These are phyloP conservation scores for Mythimna impura DNA, from an alignment of 2,888 invertebrate genomes.

Conservation along the genomic window DNA sequence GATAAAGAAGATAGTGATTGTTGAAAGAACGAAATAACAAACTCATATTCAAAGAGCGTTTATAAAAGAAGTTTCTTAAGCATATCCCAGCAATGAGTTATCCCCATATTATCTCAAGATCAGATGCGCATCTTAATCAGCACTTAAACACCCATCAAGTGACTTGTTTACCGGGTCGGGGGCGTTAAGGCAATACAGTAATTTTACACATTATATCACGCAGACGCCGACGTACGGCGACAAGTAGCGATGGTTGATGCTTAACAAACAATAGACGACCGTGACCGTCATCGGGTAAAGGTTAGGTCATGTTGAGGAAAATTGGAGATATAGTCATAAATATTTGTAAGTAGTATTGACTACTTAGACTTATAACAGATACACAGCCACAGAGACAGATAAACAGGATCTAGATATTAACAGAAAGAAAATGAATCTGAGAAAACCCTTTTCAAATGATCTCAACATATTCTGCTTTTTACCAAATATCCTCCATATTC, in stretches of 20 bases:
- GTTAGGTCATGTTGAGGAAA: constrained; percentile 10
- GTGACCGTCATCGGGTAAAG: constrained; percentile 56
- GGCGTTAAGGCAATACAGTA: constrained; percentile 41
- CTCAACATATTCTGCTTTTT: neutral
- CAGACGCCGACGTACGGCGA: constrained; percentile 19
- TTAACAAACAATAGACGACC: constrained; percentile 69
- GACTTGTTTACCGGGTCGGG: constrained; percentile 37
- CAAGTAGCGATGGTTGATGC: constrained; percentile 48
- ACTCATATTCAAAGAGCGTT: no score
- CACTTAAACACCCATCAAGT: constrained; percentile 26
- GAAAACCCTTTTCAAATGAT: neutral
- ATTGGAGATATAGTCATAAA: neutral
- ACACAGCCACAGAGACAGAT: no score
- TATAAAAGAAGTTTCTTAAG: no score
- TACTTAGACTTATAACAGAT: neutral
- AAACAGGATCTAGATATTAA: no score
- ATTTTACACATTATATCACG: constrained; percentile 27
- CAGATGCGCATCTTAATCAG: constrained; percentile 43
- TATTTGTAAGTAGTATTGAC: neutral
- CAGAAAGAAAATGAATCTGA: neutral
- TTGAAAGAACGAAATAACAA: no score
- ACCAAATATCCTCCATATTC: neutral
- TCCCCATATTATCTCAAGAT: constrained; percentile 1
- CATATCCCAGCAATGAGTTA: neutral
- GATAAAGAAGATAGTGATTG: no score